Percentiles rank a stretch among this genome's conserved stretches.
phyloP scores from a whole-genome alignment of 1,140 invertebrate species.

The Cecropterus lyciades region DNA sequence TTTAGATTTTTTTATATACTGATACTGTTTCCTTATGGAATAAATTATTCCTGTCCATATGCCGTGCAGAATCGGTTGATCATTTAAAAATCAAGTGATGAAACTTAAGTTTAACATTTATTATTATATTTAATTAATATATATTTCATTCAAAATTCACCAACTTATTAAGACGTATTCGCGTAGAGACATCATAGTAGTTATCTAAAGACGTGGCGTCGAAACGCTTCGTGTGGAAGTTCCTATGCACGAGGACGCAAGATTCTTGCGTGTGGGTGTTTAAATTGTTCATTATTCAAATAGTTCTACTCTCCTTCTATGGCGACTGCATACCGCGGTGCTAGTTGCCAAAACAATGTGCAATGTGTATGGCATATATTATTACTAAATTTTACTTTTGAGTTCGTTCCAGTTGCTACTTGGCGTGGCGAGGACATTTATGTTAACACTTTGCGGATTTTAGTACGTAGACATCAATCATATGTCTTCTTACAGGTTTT shows the following conservation, averaged over 20 bases:
- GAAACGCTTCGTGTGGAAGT: not conserved
- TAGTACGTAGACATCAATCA: not conserved
- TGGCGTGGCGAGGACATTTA: not conserved
- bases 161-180: no score
- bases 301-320: constrained; percentile 7
- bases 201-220: not conserved
- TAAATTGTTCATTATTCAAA: constrained; percentile 25
- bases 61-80: no score
- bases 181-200: no score
- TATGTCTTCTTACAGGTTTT: no score
- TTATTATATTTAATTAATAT: no score
- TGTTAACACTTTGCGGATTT: constrained; percentile 4
- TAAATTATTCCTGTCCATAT: no score
- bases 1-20: no score
- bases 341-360: constrained; percentile 18
- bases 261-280: constrained; percentile 17
- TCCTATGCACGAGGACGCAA: not conserved
- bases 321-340: constrained; percentile 4
- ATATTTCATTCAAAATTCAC: no score
- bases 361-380: constrained; percentile 10
- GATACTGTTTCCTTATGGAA: no score
- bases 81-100: no score
- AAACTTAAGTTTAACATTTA: no score
- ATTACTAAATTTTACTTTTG: constrained; percentile 4
- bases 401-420: not conserved